phyloP scores from a whole-genome alignment of 2,797 vertebrate genomes.

The Xenops minutus region DNA sequence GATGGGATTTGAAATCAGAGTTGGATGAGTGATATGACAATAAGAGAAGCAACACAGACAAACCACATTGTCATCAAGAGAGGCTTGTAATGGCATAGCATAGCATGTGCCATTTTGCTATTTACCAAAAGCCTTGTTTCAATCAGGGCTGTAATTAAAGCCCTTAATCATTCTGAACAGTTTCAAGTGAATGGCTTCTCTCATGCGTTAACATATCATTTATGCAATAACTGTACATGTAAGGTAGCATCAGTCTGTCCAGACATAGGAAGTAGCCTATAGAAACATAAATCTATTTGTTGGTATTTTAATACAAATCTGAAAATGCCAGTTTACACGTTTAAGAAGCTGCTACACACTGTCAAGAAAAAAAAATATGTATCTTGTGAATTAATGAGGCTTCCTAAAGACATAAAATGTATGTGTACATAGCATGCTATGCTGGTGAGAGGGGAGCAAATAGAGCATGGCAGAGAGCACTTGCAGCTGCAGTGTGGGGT shows the following conservation, averaged over 20 bases:
- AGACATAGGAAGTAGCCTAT: conserved; percentile 56
- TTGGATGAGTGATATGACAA: not conserved
- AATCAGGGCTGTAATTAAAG: conserved; percentile 62
- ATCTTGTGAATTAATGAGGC: conserved; percentile 56
- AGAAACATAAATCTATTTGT: conserved; percentile 62
- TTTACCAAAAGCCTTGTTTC: conserved; percentile 69
- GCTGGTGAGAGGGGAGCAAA: not conserved
- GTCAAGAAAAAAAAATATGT: not conserved
- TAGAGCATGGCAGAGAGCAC: not conserved
- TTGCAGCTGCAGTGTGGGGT: not conserved
- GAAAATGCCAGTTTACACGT: conserved; percentile 72
- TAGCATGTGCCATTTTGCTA: conserved; percentile 53
- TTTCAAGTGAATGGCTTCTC: conserved; percentile 64
- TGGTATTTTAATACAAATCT: conserved; percentile 60
- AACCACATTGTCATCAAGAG: not conserved
- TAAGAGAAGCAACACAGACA: not conserved
- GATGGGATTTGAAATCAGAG: not conserved
- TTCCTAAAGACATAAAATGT: conserved; percentile 13
- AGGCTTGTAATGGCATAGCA: conserved; percentile 25
- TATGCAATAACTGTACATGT: not conserved
- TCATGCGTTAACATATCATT: conserved; percentile 57
- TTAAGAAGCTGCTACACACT: conserved; percentile 60
- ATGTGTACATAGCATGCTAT: not conserved
- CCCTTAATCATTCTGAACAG: conserved; percentile 66
- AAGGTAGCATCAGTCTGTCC: conserved; percentile 36